A percentile compares a stretch with the other conserved stretches of the same genome.
Conservation (phyloP, 2,888 invertebrate genomes). For the Autographa gamma region DNA sequence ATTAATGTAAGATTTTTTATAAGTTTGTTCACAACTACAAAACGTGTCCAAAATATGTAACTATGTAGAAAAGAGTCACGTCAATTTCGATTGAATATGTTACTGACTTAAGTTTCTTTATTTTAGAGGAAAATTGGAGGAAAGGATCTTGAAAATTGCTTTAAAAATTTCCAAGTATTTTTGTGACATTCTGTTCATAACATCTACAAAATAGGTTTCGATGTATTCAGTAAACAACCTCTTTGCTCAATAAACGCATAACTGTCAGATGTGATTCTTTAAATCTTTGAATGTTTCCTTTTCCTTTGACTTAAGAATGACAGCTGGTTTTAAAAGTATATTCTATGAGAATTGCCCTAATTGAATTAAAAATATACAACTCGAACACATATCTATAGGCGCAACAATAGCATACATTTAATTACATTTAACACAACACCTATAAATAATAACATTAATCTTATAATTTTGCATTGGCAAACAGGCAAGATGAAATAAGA, state of each 20-base stretch:
- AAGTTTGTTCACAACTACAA: neutral
- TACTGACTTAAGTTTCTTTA: too few species aligned
- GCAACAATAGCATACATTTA: conserved; percentile 1
- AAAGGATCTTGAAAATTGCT: too few species aligned
- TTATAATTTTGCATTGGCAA: conserved; percentile 3
- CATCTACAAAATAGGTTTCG: neutral
- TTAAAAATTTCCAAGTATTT: too few species aligned
- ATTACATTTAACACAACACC: conserved; percentile 1
- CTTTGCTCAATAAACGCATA: neutral
- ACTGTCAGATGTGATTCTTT: too few species aligned
- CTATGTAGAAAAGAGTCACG: too few species aligned
- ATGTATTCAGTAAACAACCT: neutral
- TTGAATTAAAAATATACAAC: neutral
- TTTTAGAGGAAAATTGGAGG: too few species aligned
- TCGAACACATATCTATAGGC: neutral
- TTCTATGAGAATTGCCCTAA: neutral
- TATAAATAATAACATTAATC: conserved; percentile 1
- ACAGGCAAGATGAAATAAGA: neutral
- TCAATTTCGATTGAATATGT: too few species aligned
- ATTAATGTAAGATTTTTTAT: neutral
- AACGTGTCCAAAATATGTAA: neutral
- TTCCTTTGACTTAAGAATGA: neutral
- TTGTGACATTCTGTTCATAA: neutral
- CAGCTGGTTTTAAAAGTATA: neutral
- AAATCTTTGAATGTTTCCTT: too few species aligned